A percentile compares a stretch with the other conserved stretches of the same genome.
These are phyloP conservation scores for Yponomeuta sedellus DNA, from an alignment of 2,888 invertebrate species.

Conservation along the genomic window DNA sequence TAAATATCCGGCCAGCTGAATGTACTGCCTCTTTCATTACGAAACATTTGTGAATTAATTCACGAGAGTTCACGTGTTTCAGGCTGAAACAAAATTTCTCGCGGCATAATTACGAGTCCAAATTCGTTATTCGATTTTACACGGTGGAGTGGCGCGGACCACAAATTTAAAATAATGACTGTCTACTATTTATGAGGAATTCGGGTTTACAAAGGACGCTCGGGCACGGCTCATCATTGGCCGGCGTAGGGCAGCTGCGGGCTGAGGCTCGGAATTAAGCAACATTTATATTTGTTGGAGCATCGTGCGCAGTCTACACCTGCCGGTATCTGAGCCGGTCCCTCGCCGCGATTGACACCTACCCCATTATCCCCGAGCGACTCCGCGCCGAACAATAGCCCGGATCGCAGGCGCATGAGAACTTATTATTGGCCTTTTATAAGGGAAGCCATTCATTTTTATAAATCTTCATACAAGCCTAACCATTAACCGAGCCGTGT, in stretches of 20 bases:
- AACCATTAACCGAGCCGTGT: conserved; percentile 72
- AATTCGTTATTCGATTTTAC: conserved; percentile 7
- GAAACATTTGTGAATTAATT: neutral
- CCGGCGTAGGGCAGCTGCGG: conserved; percentile 71
- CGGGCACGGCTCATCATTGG: conserved; percentile 47
- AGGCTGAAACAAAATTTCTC: neutral
- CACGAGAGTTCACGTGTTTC: neutral
- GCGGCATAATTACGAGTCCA: neutral
- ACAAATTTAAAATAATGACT: conserved; percentile 29
- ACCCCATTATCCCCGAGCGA: conserved; percentile 62
- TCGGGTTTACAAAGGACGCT: conserved; percentile 55
- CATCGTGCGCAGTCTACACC: conserved; percentile 44
- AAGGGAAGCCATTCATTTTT: conserved; percentile 65
- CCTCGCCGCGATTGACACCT: conserved; percentile 68
- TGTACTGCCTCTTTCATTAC: too few relatives aligned
- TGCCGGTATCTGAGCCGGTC: conserved; percentile 34
- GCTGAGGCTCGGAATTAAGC: conserved; percentile 59
- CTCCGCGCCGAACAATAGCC: conserved; percentile 57
- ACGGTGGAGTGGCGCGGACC: conserved; percentile 11
- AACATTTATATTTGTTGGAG: conserved; percentile 61
- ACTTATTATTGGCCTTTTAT: conserved; percentile 72
- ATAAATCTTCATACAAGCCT: conserved; percentile 67
- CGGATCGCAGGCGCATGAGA: conserved; percentile 67
- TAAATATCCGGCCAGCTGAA: too few relatives aligned
- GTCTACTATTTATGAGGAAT: conserved; percentile 58